A percentile compares a stretch with the other conserved stretches of the same genome.
Evolutionary conservation across 2,888 invertebrate genomes (phyloP).

Genomic region (Drosophila anomalata): DNA sequence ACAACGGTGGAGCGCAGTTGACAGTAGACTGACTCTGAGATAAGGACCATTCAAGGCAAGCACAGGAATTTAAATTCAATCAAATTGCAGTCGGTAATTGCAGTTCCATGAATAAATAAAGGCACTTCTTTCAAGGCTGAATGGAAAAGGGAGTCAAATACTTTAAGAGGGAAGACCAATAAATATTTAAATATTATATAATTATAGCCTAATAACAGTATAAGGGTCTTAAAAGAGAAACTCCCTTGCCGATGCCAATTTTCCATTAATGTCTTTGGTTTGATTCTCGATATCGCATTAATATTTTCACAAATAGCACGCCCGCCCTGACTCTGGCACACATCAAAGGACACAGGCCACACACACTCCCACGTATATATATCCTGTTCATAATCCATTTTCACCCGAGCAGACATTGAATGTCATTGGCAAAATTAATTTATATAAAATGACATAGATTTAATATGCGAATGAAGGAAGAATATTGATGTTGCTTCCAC

Average conservation of each 20-base stretch:
- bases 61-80: constrained; percentile 44
- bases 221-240: constrained; percentile 12
- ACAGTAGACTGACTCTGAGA: constrained; percentile 32
- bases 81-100: constrained; percentile 37
- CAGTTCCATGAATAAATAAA: constrained; percentile 28
- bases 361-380: constrained; percentile 1
- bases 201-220: not conserved
- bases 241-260: not conserved
- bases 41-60: constrained; percentile 31
- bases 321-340: constrained; percentile 1
- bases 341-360: constrained; percentile 18
- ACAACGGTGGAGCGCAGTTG: not conserved
- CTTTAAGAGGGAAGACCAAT: not conserved
- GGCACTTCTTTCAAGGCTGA: constrained; percentile 17
- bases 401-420: constrained; percentile 39
- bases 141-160: not conserved
- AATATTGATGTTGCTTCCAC: constrained; percentile 48
- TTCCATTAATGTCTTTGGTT: constrained; percentile 8
- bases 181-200: not conserved
- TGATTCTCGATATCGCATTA: constrained; percentile 21
- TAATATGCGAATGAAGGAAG: constrained; percentile 39
- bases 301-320: constrained; percentile 16
- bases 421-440: constrained; percentile 59
- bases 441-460: constrained; percentile 52
- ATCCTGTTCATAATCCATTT: constrained; percentile 41